Conservation (phyloP, 2,888 invertebrate species). For the Noctua comes region DNA sequence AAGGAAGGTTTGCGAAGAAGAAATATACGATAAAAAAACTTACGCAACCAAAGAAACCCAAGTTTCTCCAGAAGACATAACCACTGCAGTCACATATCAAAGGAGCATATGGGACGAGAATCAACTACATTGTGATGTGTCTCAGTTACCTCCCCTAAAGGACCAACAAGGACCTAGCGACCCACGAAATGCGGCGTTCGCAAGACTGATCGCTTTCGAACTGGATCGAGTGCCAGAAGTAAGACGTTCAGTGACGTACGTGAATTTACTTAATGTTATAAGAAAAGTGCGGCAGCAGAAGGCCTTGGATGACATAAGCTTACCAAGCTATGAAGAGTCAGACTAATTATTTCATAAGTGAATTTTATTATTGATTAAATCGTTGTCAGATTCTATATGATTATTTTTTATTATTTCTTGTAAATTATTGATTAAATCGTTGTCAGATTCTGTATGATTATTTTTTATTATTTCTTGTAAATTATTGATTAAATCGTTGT, state of each 20-base stretch:
- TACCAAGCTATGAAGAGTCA: conserved; percentile 7
- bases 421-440: too few species aligned
- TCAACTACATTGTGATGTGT: conserved; percentile 4
- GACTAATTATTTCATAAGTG: conserved; percentile 9
- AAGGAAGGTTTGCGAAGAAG: background rate
- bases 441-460: too few species aligned
- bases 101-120: conserved; percentile 1
- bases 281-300: conserved; percentile 33
- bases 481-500: too few species aligned
- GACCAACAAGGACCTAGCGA: conserved; percentile 25
- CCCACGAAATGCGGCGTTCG: conserved; percentile 36
- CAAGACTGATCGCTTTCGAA: conserved; percentile 37
- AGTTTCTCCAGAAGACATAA: conserved; percentile 12
- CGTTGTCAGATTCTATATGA: background rate
- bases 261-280: conserved; percentile 33
- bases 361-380: conserved; percentile 4
- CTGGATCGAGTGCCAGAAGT: conserved; percentile 39
- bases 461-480: too few species aligned
- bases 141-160: conserved; percentile 3
- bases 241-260: conserved; percentile 32
- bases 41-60: background rate
- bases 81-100: conserved; percentile 3
- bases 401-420: too few species aligned
- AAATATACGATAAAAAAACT: background rate
- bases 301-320: conserved; percentile 17